Evolutionary conservation across 2,888 invertebrate genomes (phyloP).

Genomic region (Embidobia sp.): DNA sequence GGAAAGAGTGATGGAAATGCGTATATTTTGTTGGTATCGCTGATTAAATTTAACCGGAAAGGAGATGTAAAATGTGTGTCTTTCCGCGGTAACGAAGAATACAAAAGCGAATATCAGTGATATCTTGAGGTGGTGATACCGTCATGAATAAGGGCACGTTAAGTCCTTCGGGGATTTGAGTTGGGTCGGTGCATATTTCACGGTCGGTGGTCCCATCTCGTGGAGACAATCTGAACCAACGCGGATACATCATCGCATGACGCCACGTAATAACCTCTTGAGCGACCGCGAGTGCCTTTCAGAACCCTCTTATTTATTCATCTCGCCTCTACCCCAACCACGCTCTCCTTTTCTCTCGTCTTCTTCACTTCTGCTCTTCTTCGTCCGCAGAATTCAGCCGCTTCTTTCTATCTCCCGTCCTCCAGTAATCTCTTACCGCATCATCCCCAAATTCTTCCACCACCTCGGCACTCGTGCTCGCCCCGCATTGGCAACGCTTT

Average conservation of each 20-base stretch:
- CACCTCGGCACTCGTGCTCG: slow-evolving; percentile 42
- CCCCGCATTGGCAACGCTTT: slow-evolving; percentile 61
- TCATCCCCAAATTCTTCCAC: slow-evolving; percentile 62
- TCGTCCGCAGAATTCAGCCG: slow-evolving; percentile 24
- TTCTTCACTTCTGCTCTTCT: slow-evolving; percentile 14
- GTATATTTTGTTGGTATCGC: not conserved
- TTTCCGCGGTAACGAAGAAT: slow-evolving; percentile 18
- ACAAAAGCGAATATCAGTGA: slow-evolving; percentile 46
- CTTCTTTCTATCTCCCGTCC: slow-evolving; percentile 27
- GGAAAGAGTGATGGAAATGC: not conserved
- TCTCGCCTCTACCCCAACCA: slow-evolving; percentile 74
- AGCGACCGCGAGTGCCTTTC: slow-evolving; percentile 75
- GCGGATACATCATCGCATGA: slow-evolving; percentile 81
- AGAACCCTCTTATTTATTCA: slow-evolving; percentile 81
- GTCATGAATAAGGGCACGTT: slow-evolving; percentile 75
- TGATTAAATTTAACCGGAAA: slow-evolving; percentile 29
- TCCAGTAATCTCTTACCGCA: slow-evolving; percentile 59
- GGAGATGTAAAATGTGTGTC: slow-evolving; percentile 22
- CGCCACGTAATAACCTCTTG: slow-evolving; percentile 79
- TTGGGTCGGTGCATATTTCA: slow-evolving; percentile 81
- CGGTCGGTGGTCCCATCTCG: slow-evolving; percentile 81
- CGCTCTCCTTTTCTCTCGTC: slow-evolving; percentile 15
- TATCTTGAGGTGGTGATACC: slow-evolving; percentile 76
- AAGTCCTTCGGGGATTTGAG: slow-evolving; percentile 74
- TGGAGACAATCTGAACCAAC: slow-evolving; percentile 81